phyloP scores from a whole-genome alignment of 2,797 vertebrate species.

The Chiroxiphia lanceolata region DNA sequence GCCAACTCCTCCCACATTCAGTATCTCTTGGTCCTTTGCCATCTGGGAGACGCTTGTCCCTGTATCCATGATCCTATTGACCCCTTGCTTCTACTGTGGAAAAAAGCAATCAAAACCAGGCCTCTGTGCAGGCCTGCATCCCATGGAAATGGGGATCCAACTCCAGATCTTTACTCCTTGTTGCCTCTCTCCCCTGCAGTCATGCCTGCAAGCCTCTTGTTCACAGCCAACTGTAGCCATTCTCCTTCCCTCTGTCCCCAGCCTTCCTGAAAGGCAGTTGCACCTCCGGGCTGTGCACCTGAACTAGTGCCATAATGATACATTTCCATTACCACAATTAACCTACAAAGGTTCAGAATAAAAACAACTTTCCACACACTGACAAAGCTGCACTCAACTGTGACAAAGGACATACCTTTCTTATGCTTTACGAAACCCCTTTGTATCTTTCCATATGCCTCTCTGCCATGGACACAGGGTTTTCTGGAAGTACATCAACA shows the following conservation, averaged over 20 bases:
- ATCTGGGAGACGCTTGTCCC: background rate
- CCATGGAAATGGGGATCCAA: background rate
- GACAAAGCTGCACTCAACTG: background rate
- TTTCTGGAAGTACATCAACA: background rate
- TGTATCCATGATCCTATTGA: rapidly evolving
- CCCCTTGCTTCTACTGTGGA: background rate
- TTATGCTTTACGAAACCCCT: background rate
- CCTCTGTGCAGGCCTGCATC: rapidly evolving
- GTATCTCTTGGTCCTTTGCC: background rate
- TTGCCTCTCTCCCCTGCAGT: background rate
- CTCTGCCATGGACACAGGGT: rapidly evolving
- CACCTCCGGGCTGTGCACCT: background rate
- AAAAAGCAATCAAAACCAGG: background rate
- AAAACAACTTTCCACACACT: background rate
- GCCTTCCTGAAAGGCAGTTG: background rate
- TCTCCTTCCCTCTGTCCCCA: background rate
- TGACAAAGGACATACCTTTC: background rate
- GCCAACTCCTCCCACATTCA: background rate
- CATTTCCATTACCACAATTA: background rate
- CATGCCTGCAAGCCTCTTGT: background rate
- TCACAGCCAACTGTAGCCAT: background rate
- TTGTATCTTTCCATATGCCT: background rate
- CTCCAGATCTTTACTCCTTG: background rate
- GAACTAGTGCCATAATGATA: background rate
- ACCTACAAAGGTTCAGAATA: background rate